phyloP scores from a whole-genome alignment of 2,113 vertebrate genomes.

The Chrysemys picta region DNA sequence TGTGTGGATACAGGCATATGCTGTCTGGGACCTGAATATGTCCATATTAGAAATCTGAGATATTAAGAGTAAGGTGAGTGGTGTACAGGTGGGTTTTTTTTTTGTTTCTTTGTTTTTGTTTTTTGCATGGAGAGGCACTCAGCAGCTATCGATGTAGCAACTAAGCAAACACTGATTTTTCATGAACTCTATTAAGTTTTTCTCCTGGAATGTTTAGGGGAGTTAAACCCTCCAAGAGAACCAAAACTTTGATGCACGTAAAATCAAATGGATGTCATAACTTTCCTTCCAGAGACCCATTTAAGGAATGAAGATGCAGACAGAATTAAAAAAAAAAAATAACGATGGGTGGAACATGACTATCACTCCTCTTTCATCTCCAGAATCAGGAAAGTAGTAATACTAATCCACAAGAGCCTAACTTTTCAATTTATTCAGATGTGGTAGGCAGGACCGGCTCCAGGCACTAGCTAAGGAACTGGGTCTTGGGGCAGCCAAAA shows the following conservation, averaged over 20 bases:
- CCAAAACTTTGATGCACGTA: too few species aligned
- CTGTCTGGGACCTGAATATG: neutral
- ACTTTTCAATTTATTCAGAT: neutral
- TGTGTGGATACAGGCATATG: neutral
- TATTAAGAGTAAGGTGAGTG: neutral
- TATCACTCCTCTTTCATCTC: neutral
- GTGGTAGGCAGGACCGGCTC: neutral
- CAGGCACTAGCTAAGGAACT: too few species aligned
- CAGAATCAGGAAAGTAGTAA: neutral
- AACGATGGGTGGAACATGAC: neutral
- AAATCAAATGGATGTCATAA: too few species aligned
- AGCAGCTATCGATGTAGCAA: too few species aligned
- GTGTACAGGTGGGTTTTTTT: neutral
- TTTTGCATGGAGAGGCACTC: too few species aligned
- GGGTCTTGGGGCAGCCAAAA: too few species aligned
- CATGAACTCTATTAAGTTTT: too few species aligned
- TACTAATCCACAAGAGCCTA: neutral
- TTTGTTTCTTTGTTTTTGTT: neutral
- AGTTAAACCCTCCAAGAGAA: too few species aligned
- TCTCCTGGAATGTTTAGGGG: too few species aligned
- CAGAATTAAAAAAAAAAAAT: neutral
- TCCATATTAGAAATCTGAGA: neutral
- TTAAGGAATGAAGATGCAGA: neutral
- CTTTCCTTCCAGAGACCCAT: too few species aligned
- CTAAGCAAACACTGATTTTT: too few species aligned